phyloP scores from a whole-genome alignment of 2,888 invertebrate genomes.

The Ariolimax columbianus region DNA sequence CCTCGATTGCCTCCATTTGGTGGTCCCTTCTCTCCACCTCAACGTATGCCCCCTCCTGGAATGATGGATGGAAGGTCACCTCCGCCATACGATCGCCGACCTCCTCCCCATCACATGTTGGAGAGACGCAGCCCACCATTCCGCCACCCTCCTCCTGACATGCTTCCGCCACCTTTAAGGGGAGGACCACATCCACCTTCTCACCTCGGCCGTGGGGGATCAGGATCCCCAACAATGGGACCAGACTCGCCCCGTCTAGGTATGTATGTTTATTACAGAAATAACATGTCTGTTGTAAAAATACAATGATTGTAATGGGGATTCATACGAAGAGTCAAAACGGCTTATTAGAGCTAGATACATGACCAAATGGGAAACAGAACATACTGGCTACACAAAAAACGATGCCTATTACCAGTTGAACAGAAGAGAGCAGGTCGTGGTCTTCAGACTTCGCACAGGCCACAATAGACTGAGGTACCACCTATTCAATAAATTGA shows the following conservation, averaged over 20 bases:
- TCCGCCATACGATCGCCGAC: constrained; percentile 48
- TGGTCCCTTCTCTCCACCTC: constrained; percentile 33
- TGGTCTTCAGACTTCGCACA: too few species aligned
- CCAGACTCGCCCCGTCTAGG: constrained; percentile 42
- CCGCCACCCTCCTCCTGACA: constrained; percentile 47
- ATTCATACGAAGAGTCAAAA: too few species aligned
- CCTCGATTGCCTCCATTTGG: constrained; percentile 33
- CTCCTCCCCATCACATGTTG: constrained; percentile 46
- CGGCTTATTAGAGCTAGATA: too few species aligned
- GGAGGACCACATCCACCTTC: constrained; percentile 43
- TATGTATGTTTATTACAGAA: background rate
- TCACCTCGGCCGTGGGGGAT: constrained; percentile 2
- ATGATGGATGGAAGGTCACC: constrained; percentile 49
- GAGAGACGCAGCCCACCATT: constrained; percentile 49
- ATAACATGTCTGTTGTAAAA: too few species aligned
- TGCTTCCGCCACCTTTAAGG: constrained; percentile 46
- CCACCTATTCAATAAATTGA: too few species aligned
- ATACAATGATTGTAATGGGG: too few species aligned
- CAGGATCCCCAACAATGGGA: constrained; percentile 38
- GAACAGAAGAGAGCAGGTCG: too few species aligned
- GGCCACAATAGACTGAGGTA: too few species aligned
- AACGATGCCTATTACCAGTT: too few species aligned
- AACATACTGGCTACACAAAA: too few species aligned
- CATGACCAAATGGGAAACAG: too few species aligned
- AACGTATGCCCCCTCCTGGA: constrained; percentile 45